Conservation (phyloP, 2,888 invertebrate genomes). For the Torymus texanus region DNA sequence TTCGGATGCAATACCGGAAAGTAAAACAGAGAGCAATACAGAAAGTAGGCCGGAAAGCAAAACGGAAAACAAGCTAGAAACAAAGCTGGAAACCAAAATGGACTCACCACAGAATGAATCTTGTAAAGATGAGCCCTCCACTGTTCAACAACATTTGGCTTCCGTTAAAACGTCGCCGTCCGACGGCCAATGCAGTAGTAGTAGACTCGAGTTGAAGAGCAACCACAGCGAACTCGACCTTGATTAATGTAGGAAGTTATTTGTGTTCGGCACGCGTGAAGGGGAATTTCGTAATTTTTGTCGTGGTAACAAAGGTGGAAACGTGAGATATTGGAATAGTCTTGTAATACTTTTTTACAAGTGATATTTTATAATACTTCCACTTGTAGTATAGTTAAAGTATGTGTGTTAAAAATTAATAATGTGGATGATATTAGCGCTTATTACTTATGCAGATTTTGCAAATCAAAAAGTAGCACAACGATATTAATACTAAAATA, state of each 20-base stretch:
- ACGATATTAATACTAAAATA: neutral
- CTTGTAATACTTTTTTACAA: constrained; percentile 24
- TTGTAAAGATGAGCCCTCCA: constrained; percentile 4
- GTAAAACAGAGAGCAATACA: neutral
- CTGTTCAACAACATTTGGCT: constrained; percentile 14
- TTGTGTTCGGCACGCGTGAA: constrained; percentile 18
- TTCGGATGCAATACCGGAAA: no score
- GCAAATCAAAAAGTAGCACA: neutral
- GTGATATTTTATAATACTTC: constrained; percentile 32
- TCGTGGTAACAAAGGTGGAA: constrained; percentile 33
- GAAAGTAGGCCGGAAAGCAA: constrained; percentile 5
- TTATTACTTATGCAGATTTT: no score
- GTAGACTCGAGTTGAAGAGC: constrained; percentile 45
- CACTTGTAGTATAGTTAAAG: constrained; percentile 26
- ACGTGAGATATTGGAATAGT: constrained; percentile 38
- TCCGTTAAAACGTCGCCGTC: constrained; percentile 60
- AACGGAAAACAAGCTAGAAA: neutral
- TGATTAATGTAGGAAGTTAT: constrained; percentile 54
- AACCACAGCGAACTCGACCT: constrained; percentile 60
- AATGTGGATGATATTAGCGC: no score
- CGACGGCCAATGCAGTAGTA: constrained; percentile 52
- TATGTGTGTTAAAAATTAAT: constrained; percentile 23
- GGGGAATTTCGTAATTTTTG: constrained; percentile 51
- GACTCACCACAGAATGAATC: neutral
- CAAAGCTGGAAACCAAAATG: constrained; percentile 8